phyloP scores from a whole-genome alignment of 64 coral and sea anemone genomes.

The Porites australiensis region DNA sequence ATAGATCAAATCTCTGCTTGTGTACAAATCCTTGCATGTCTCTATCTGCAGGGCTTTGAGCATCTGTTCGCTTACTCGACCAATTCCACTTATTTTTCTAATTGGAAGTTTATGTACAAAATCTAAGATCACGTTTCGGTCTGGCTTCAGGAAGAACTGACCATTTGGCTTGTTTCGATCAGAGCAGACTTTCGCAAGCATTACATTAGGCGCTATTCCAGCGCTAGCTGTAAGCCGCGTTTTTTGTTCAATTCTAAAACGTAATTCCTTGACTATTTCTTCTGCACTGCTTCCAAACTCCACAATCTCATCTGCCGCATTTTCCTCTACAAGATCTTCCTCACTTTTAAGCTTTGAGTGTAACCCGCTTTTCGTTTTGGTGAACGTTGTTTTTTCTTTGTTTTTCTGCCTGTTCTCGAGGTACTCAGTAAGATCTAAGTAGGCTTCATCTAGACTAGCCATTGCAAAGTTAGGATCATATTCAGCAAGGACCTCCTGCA shows the following conservation, averaged over 20 bases:
- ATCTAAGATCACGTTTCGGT: conserved; percentile 54
- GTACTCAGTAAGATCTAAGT: conserved; percentile 94
- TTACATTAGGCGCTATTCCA: conserved; percentile 90
- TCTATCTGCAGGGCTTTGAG: conserved; percentile 82
- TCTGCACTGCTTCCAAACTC: conserved; percentile 82
- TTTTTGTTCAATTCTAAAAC: conserved; percentile 90
- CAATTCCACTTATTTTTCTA: conserved; percentile 91
- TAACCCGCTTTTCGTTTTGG: not conserved
- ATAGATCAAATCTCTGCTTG: conserved; percentile 81
- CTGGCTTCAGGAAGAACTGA: conserved; percentile 80
- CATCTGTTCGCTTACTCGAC: conserved; percentile 96
- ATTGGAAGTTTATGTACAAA: conserved; percentile 85
- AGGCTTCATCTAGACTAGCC: conserved; percentile 97
- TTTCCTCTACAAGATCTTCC: not conserved
- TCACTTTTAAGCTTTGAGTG: not conserved
- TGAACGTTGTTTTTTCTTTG: conserved; percentile 47
- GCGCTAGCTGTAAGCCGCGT: conserved; percentile 96
- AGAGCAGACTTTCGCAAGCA: conserved; percentile 94
- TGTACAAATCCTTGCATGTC: conserved; percentile 80
- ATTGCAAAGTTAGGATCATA: conserved; percentile 88
- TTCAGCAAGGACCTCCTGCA: conserved; percentile 78
- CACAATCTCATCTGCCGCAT: not conserved
- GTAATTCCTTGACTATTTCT: conserved; percentile 86
- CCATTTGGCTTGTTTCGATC: conserved; percentile 98
- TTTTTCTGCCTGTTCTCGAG: conserved; percentile 66